Evolutionary conservation across 2,797 vertebrate genomes (phyloP), one percentile per base, ranked within the genome.

Genomic region (Lutjanus campechanus): DNA sequence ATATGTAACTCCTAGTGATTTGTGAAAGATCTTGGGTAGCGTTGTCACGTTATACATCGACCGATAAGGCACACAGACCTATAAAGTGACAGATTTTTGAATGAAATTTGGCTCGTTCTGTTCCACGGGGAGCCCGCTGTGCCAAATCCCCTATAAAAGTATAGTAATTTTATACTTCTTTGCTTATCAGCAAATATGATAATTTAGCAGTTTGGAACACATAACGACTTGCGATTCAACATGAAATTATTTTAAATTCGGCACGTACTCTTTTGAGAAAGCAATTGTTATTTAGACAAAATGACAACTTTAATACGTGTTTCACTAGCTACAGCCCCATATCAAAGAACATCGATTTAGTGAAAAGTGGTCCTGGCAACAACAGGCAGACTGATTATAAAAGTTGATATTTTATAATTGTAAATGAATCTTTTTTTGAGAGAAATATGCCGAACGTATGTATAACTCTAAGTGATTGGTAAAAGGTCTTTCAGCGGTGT

Each of bases 401-500:
- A 86, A 90, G 70, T 75, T 59, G 2, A 59, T 7, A 40, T 68
- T 68, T 51, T 12, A 56, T 20, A 11, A 1, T 10, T 64, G 1
- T 6, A 19, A 8, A 0, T 25, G 4, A 25, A 2, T 1, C 0
- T 49, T 73, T 0, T 20, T 59, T 1, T 7, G 11, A 5, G 7
- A 40, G 1, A 72, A 19, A 13, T 0, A 41, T 3, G 60, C 83
- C 85, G 87, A 86, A 36, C 1, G 43, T 0, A 64, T 25, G 10
- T 9, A 3, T 6, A 12, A 1, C 0, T 15, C 13, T 7, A 1
- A 1, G 0, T 11, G 20, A 56, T 50, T 22, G 1, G 1, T 8
- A 8, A 40, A 10, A 19, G 0, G 2, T n/a, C 1, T 12, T 2
- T 8, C 0, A 9, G 0, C n/a, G 5, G 10, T 41, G 5, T 16